A percentile compares a stretch with the other conserved stretches of the same genome.
Conservation (phyloP, 2,888 invertebrate species). For the Nephrotoma guestfalica region DNA sequence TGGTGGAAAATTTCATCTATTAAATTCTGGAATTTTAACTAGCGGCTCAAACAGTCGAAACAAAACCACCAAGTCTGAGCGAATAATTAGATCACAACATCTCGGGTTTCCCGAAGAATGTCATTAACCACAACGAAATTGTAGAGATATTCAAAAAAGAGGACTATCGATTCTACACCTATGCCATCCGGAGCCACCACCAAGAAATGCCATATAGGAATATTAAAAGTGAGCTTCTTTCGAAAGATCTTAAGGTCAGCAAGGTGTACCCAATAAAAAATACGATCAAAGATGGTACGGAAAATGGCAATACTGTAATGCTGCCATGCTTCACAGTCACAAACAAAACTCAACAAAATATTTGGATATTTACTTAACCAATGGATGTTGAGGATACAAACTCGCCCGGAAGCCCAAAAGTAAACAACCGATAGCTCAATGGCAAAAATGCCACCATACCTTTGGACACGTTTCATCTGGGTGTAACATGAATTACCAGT, state of each 20-base stretch:
- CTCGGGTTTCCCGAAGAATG: neutral
- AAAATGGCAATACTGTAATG: no score
- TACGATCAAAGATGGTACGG: no score
- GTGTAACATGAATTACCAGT: neutral
- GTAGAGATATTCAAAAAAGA: neutral
- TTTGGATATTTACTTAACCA: no score
- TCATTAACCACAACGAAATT: neutral
- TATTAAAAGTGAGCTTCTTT: neutral
- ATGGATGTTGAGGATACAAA: no score
- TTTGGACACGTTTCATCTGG: neutral
- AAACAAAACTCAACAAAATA: no score
- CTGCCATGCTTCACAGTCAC: no score
- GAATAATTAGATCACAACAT: neutral
- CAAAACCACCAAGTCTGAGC: neutral
- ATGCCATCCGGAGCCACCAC: neutral
- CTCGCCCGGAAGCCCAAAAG: neutral
- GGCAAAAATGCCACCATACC: neutral
- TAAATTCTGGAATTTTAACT: neutral
- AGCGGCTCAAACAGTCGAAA: neutral
- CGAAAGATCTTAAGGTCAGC: neutral
- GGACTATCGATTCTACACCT: neutral
- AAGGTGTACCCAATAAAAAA: neutral
- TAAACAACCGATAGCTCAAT: neutral
- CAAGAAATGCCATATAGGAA: neutral
- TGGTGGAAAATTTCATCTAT: neutral